Evolutionary conservation across 2,113 vertebrate species (phyloP).

Genomic region (Lonchura striata): DNA sequence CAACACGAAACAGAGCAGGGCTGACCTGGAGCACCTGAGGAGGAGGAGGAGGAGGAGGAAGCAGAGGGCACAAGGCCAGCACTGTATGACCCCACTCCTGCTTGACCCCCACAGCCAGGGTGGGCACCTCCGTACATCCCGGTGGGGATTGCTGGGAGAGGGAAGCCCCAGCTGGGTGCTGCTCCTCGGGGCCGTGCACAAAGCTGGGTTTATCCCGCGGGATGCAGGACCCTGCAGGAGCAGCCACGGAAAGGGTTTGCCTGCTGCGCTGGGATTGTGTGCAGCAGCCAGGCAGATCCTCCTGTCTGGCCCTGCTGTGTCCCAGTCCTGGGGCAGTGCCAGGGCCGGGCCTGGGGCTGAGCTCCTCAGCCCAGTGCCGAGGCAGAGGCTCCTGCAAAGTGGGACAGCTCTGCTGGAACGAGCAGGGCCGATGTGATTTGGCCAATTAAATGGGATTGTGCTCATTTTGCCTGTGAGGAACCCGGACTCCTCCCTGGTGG

Average conservation of each 20-base stretch:
- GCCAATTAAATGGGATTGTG: not conserved
- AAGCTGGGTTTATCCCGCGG: fast-evolving
- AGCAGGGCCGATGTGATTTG: not conserved
- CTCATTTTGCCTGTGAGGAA: not conserved
- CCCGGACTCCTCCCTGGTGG: fast-evolving
- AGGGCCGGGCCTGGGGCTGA: fast-evolving
- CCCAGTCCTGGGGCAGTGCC: fast-evolving
- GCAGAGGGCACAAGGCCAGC: not conserved
- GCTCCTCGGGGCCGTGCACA: not conserved
- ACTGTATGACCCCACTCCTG: fast-evolving
- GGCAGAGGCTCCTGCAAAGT: not conserved
- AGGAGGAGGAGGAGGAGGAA: not conserved
- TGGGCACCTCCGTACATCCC: fast-evolving
- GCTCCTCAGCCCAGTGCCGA: not conserved
- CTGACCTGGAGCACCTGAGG: not conserved
- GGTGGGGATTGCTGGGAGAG: not conserved
- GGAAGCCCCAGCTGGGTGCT: not conserved
- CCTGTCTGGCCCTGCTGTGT: not conserved
- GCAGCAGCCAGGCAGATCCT: not conserved
- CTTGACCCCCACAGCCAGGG: not conserved
- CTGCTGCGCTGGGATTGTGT: not conserved
- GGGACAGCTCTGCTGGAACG: not conserved
- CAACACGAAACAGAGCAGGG: not conserved
- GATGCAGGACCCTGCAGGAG: not conserved
- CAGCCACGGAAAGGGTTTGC: not conserved